Conservation (phyloP, 2,797 vertebrate genomes). For the Tapirus indicus region DNA sequence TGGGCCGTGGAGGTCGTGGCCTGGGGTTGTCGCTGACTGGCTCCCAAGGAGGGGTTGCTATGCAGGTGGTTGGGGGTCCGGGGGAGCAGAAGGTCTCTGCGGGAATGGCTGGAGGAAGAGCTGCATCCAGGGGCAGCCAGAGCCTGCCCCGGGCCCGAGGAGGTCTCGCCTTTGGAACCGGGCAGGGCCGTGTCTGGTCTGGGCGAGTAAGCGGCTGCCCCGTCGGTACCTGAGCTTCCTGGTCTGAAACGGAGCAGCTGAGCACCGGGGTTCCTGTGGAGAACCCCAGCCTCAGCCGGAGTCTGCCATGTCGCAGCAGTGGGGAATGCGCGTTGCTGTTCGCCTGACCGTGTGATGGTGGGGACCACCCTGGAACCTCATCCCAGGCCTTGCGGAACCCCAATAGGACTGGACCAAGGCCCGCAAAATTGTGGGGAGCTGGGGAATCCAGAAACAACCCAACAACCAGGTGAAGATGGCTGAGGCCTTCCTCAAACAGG, state of each 20-base stretch:
- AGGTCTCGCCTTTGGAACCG: background rate
- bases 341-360: fast-evolving
- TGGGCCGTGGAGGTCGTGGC: fast-evolving
- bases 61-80: background rate
- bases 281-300: background rate
- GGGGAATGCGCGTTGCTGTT: fast-evolving
- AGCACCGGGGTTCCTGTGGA: fast-evolving
- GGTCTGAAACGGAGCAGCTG: background rate
- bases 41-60: background rate
- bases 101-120: background rate
- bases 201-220: background rate
- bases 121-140: background rate
- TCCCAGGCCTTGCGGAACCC: background rate
- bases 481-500: background rate
- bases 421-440: background rate
- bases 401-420: fast-evolving
- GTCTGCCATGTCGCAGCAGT: fast-evolving
- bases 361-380: background rate
- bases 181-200: fast-evolving
- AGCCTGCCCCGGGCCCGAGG: background rate
- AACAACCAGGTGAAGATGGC: background rate
- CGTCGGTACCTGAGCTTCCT: fast-evolving
- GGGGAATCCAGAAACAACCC: background rate
- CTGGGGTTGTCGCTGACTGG: background rate
- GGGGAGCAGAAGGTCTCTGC: background rate